A percentile compares a stretch with the other conserved stretches of the same genome.
phyloP scores from a whole-genome alignment of 2,888 invertebrate species.

The Nemapogon koenigi region DNA sequence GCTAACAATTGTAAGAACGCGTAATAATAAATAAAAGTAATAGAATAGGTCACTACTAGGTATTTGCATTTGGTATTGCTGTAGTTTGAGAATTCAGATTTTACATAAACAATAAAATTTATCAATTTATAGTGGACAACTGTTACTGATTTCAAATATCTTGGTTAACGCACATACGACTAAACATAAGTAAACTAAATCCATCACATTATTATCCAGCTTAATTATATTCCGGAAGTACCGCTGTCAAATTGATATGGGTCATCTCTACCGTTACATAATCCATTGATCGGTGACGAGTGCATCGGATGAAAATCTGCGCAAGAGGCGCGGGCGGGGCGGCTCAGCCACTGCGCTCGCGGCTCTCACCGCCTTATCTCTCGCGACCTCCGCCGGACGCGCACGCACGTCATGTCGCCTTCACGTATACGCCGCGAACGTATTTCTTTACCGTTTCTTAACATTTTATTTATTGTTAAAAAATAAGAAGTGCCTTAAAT shows the following conservation, averaged over 20 bases:
- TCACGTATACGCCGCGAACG: constrained; percentile 25
- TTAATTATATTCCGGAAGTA: no score
- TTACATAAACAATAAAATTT: no score
- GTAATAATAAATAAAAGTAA: no score
- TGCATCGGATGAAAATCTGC: constrained; percentile 50
- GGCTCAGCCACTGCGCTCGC: constrained; percentile 38
- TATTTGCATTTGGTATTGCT: no score
- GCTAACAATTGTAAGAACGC: no score
- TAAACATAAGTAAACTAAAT: no score
- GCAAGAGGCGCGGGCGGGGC: constrained; percentile 29
- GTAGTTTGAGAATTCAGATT: no score
- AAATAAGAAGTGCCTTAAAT: constrained; percentile 3
- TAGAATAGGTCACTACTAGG: no score
- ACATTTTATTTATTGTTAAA: constrained; percentile 4
- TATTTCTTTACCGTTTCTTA: constrained; percentile 10
- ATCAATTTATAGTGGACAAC: no score
- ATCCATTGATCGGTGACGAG: constrained; percentile 31
- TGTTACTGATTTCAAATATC: no score
- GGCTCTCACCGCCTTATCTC: constrained; percentile 64
- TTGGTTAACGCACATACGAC: no score
- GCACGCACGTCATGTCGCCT: constrained; percentile 48
- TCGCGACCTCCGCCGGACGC: constrained; percentile 63
- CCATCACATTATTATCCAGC: no score
- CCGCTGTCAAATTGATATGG: constrained; percentile 25
- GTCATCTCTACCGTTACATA: constrained; percentile 53